Evolutionary conservation across 2,113 vertebrate species (phyloP).

Genomic region (Mirza zaza): DNA sequence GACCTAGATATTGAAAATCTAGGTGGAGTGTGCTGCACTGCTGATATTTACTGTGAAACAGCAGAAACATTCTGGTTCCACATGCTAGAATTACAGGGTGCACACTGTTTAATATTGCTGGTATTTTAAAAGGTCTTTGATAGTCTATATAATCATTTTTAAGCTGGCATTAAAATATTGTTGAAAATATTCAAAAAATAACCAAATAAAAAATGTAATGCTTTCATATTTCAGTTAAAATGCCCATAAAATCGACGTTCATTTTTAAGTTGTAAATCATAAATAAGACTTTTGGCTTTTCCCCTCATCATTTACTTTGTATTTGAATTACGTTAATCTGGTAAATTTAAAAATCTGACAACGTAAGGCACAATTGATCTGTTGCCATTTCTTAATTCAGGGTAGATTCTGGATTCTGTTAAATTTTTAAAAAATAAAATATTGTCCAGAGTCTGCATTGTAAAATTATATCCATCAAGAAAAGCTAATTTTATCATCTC

Average conservation of each 20-base stretch:
- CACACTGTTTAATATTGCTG: constrained; percentile 62
- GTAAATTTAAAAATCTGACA: constrained; percentile 37
- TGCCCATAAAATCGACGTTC: not conserved
- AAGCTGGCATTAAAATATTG: constrained; percentile 54
- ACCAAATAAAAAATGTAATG: constrained; percentile 23
- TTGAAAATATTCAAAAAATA: constrained; percentile 40
- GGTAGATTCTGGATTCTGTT: not conserved
- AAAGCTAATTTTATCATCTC: constrained; percentile 25
- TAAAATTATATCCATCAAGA: constrained; percentile 53
- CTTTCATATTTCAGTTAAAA: constrained; percentile 36
- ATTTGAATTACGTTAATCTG: constrained; percentile 30
- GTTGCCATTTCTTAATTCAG: not conserved
- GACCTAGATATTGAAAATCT: constrained; percentile 82
- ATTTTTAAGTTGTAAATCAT: constrained; percentile 46
- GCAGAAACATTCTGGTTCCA: constrained; percentile 73
- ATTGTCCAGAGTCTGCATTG: not conserved
- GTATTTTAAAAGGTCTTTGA: constrained; percentile 55
- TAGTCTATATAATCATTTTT: constrained; percentile 60
- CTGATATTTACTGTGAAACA: constrained; percentile 76
- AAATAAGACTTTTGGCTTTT: not conserved
- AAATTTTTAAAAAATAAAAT: constrained; percentile 51
- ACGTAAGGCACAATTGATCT: not conserved
- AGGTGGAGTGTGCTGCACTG: constrained; percentile 75
- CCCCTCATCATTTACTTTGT: not conserved
- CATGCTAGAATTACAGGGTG: constrained; percentile 70